Evolutionary conservation across 2,797 vertebrate genomes (phyloP).

Genomic region (Vireo griseus): DNA sequence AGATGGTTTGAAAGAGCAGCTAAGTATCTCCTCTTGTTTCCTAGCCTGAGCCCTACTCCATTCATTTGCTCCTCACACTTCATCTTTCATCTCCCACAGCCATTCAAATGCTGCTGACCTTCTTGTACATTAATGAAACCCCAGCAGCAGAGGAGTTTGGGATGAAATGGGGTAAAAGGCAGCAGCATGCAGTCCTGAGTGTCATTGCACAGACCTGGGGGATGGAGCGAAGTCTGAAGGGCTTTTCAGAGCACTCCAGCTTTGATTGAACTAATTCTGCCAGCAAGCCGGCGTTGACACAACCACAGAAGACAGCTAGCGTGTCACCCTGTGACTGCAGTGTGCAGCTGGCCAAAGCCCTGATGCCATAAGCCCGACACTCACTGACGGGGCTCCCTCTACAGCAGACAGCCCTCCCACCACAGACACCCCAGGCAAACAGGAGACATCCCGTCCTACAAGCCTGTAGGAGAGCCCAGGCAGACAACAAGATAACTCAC

Average conservation of each 20-base stretch:
- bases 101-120: not conserved
- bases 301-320: conserved; percentile 29
- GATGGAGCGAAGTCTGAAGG: not conserved
- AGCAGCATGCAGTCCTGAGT: not conserved
- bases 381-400: not conserved
- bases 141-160: not conserved
- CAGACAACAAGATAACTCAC: not conserved
- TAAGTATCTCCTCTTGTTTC: not conserved
- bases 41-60: not conserved
- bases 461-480: not conserved
- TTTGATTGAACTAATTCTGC: conserved; percentile 45
- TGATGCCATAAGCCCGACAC: not conserved
- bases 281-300: not conserved
- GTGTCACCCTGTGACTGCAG: not conserved
- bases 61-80: not conserved
- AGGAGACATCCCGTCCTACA: not conserved
- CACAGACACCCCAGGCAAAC: not conserved
- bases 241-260: not conserved
- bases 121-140: not conserved
- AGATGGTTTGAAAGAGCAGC: not conserved
- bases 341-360: not conserved
- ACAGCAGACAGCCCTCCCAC: not conserved
- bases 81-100: not conserved
- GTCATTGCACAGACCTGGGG: not conserved
- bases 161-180: not conserved